These are phyloP conservation scores for Aphaenogaster rudis DNA, from an alignment of 1,140 invertebrate genomes.

Conservation along the genomic window DNA sequence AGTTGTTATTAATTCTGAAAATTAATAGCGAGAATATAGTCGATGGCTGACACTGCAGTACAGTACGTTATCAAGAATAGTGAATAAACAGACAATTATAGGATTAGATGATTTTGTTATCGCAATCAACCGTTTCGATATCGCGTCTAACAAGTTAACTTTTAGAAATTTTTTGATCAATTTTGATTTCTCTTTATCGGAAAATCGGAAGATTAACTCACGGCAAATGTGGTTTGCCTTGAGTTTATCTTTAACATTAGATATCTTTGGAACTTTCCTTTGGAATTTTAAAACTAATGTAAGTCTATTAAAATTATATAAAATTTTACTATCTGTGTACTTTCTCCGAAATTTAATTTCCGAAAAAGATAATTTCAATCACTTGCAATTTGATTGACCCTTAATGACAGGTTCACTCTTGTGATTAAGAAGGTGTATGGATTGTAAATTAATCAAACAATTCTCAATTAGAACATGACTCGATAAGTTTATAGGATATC, in stretches of 20 bases:
- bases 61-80: slow-evolving; percentile 10
- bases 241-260: neutral
- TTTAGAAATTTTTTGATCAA: neutral
- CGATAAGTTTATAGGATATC: neutral
- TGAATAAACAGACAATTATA: slow-evolving; percentile 10
- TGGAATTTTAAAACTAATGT: slow-evolving; percentile 4
- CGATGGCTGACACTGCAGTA: neutral
- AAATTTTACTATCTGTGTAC: neutral
- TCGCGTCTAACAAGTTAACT: neutral
- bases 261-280: neutral
- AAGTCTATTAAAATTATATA: neutral
- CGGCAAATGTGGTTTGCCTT: neutral
- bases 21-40: neutral
- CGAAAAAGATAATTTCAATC: neutral
- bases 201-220: neutral
- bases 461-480: neutral
- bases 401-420: neutral
- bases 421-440: neutral
- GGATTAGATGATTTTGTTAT: slow-evolving; percentile 22
- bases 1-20: slow-evolving; percentile 15
- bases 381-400: neutral
- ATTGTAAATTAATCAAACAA: neutral
- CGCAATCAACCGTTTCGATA: neutral
- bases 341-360: neutral
- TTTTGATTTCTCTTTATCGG: neutral